A percentile compares a stretch with the other conserved stretches of the same genome.
Evolutionary conservation across 2,113 vertebrate species (phyloP).

Genomic region (Prochilodus magdalenae): DNA sequence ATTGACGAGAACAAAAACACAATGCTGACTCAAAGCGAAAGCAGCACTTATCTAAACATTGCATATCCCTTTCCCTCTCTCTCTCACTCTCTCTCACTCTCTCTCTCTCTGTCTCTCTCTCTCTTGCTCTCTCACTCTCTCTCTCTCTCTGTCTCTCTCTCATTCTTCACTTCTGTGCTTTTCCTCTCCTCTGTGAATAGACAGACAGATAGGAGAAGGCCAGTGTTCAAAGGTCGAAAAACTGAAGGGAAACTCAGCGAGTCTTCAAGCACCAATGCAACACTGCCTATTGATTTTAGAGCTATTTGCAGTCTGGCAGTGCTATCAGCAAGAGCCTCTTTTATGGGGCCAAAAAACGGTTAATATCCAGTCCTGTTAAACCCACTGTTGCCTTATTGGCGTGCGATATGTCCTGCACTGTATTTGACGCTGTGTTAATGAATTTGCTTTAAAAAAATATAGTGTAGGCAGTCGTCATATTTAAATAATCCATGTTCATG

Average conservation of each 20-base stretch:
- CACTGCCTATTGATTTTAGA: conserved; percentile 29
- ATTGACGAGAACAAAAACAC: conserved; percentile 42
- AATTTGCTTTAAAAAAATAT: too few species aligned
- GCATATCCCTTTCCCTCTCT: background rate
- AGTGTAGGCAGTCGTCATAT: too few species aligned
- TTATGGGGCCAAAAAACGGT: background rate
- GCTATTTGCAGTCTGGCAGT: conserved; percentile 2
- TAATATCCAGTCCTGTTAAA: background rate
- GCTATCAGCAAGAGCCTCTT: background rate
- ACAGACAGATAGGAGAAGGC: conserved; percentile 7
- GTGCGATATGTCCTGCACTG: too few species aligned
- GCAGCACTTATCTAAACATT: conserved; percentile 44
- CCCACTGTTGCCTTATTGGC: background rate
- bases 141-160: conserved; percentile 25
- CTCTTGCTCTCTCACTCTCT: background rate
- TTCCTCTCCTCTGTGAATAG: conserved; percentile 22
- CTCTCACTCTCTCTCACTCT: background rate
- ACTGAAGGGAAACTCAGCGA: conserved; percentile 2
- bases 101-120: conserved; percentile 10
- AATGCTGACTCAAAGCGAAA: conserved; percentile 49
- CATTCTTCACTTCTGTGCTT: background rate
- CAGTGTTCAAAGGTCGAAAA: conserved; percentile 8
- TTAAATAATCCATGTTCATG: too few species aligned
- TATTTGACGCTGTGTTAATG: too few species aligned
- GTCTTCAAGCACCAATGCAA: conserved; percentile 6